These are phyloP conservation scores for Procambarus virginalis DNA, from an alignment of 1,140 invertebrate genomes.

Conservation along the genomic window DNA sequence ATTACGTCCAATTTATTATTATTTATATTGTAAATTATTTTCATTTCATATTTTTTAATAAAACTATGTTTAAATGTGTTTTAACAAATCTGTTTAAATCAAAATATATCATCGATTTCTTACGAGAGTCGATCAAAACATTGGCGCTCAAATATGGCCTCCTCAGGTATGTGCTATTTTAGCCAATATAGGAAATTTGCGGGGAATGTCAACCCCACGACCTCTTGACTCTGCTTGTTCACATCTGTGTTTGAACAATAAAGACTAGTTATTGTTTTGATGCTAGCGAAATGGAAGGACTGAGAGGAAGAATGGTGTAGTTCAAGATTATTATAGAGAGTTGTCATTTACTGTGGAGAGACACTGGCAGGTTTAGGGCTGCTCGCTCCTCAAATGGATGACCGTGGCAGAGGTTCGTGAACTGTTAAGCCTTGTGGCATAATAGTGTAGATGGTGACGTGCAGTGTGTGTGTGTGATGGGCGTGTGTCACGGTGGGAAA, in stretches of 20 bases:
- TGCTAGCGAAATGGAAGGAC: no score
- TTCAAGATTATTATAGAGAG: not conserved
- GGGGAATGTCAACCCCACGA: not conserved
- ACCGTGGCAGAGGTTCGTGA: no score
- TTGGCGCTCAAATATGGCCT: constrained; percentile 62
- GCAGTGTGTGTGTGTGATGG: not conserved
- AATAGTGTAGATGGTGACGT: no score
- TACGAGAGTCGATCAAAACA: constrained; percentile 50
- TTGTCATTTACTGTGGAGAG: not conserved
- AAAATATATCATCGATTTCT: constrained; percentile 59
- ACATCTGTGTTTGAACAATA: no score
- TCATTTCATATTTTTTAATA: constrained; percentile 79
- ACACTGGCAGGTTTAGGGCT: not conserved
- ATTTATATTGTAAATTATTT: not conserved
- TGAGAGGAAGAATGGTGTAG: not conserved
- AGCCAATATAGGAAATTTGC: not conserved
- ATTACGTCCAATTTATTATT: not conserved
- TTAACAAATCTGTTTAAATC: not conserved
- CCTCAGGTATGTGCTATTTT: constrained; percentile 60
- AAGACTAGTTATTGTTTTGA: no score
- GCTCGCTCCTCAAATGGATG: no score
- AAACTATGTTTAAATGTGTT: constrained; percentile 73
- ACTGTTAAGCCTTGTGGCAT: no score
- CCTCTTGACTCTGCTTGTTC: not conserved
- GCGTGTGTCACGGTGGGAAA: not conserved